Evolutionary conservation across 2,888 invertebrate species (phyloP).

Genomic region (Cryptocephalus moraei): DNA sequence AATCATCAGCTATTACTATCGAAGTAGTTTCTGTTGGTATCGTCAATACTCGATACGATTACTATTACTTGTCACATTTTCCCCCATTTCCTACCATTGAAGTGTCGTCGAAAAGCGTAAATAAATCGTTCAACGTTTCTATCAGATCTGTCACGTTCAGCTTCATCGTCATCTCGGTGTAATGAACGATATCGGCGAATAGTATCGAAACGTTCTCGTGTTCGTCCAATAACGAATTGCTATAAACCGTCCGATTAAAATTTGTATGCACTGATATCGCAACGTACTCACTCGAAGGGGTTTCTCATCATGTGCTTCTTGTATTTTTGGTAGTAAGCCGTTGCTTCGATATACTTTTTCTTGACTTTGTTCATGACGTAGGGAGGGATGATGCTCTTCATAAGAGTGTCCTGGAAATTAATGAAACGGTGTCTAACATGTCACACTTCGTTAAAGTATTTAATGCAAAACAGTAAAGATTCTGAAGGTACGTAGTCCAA

Average conservation of each 20-base stretch:
- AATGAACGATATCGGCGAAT: conserved; percentile 91
- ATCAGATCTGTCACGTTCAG: conserved; percentile 68
- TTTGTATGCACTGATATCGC: too few species aligned
- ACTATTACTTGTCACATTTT: too few species aligned
- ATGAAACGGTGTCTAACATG: not conserved
- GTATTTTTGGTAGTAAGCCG: conserved; percentile 9
- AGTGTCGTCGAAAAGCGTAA: conserved; percentile 84
- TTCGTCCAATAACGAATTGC: conserved; percentile 77
- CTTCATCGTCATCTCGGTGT: conserved; percentile 77
- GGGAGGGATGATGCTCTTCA: conserved; percentile 77
- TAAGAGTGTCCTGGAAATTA: conserved; percentile 59
- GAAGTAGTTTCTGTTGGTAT: too few species aligned
- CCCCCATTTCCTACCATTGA: conserved; percentile 53
- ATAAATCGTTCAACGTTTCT: conserved; percentile 80
- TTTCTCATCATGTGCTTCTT: conserved; percentile 14
- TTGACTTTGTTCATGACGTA: conserved; percentile 62
- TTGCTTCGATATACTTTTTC: conserved; percentile 38
- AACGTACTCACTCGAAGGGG: conserved; percentile 36
- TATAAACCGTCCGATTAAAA: conserved; percentile 36
- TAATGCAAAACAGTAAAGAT: too few species aligned
- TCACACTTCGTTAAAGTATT: too few species aligned
- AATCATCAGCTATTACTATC: too few species aligned
- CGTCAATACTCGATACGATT: too few species aligned
- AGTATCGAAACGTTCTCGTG: conserved; percentile 83
- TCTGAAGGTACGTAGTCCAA: too few species aligned